Conservation (phyloP, 2,888 invertebrate genomes). For the Phrixothrix hirtus region DNA sequence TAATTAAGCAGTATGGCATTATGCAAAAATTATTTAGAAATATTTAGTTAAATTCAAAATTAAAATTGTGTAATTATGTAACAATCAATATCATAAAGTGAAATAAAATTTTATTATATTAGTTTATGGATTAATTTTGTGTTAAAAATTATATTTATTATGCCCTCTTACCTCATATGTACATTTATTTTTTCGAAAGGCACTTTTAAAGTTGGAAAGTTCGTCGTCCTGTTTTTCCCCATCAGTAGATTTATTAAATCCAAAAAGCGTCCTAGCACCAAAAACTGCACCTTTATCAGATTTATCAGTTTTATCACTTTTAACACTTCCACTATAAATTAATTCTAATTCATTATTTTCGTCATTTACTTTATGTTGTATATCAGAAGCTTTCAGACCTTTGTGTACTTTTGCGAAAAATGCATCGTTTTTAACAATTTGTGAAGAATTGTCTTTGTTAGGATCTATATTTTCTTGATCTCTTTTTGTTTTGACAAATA, state of each 20-base stretch:
- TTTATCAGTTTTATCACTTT: constrained; percentile 28
- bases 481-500: constrained; percentile 43
- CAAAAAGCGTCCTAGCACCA: constrained; percentile 15
- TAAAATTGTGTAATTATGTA: too few relatives aligned
- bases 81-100: too few relatives aligned
- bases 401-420: constrained; percentile 42
- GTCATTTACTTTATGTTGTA: constrained; percentile 46
- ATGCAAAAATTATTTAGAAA: too few relatives aligned
- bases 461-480: constrained; percentile 36
- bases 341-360: constrained; percentile 20
- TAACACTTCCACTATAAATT: constrained; percentile 15
- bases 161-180: constrained; percentile 41
- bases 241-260: constrained; percentile 19
- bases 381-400: constrained; percentile 44
- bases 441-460: constrained; percentile 33
- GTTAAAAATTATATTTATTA: too few relatives aligned
- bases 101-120: too few relatives aligned
- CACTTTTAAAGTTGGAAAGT: constrained; percentile 46
- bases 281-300: constrained; percentile 17
- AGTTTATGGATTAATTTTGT: too few relatives aligned
- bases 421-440: constrained; percentile 46
- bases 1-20: too few relatives aligned
- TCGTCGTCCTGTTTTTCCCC: constrained; percentile 43
- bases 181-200: constrained; percentile 45
- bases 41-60: too few relatives aligned